Base-by-base conservation (phyloP, 2,888 invertebrate genomes). In the Cephus pulcher region DNA sequence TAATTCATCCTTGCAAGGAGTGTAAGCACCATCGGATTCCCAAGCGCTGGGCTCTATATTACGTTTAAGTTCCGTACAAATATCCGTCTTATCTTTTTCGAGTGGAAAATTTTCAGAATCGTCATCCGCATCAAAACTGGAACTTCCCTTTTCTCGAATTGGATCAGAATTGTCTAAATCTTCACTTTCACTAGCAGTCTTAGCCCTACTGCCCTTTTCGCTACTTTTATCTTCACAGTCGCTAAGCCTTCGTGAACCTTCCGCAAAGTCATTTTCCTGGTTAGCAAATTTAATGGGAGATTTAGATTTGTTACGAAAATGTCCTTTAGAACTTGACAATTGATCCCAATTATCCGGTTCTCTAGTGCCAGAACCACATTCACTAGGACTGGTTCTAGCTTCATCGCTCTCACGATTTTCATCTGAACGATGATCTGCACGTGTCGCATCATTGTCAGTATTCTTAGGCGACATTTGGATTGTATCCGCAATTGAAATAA, bases 11-110 rank as follows among this genome's bases (percentile, higher is more conserved):
- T 90, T 91, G 69, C 91, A 90, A 0, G 91, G 91, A 0, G 91
- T 91, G 37, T 90, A 90, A 30, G 89, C 91, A 11, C 91, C 91
- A 12, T 91, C 91, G 0, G 89, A 89, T 15, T 91, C 91, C 91
- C 91, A 91, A n/a, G 73, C 77, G 12, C 40, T 75, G 34, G 78
- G 56, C 12, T 78, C 77, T 68, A 77, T 0, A 37, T 23, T 56
- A 56, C 9, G 6, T 56, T 56, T 56, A 56, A 56, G 56, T 1
- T 23, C 56, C 56, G 56, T 23, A 9, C 56, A 56, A 56, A 56
- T 56, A 32, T 71, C 71, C 32, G 71, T 71, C 1, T 77, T 83
- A 1, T 89, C 89, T 71, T 89, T 89, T 68, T 87, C 88, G 12
- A 89, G 80, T 1, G 88, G 87, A 68, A 89, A 89, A 76, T 85